Base-by-base conservation (phyloP, 2,113 vertebrate species). In the Oreochromis aureus region DNA sequence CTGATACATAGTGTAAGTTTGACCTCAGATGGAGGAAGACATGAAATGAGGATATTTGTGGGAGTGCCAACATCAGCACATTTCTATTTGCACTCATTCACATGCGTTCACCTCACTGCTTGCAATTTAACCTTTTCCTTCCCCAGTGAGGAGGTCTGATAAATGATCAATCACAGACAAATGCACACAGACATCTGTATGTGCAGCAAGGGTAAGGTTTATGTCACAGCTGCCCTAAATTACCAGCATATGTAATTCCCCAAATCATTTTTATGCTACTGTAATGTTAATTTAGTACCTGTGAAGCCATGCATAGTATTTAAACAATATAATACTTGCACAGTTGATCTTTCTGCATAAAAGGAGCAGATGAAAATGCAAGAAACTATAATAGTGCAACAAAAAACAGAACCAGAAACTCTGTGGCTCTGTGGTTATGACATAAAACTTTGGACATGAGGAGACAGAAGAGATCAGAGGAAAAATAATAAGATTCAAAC, bases 401-500 rank as follows among this genome's bases (percentile, higher is more conserved):
- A 58, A 22, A 36, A 71, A 30, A n/a, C 7, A 4, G 16, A 0
- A 63, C 30, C 59, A 63, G 56, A 82, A 71, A 54, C 61, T 48
- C 66, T 2, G 13, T 55, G 51, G 53, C 32, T 46, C 48, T 51
- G 80, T 63, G 11, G 66, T 53, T 19, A 55, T 56, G 53, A 82
- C 61, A 58, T 39, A 39, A 36, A 71, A 84, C 59, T 58, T 44
- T 48, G 84, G 82, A 55, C 73, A 80, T 80, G 8, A 71, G 78
- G 81, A 91, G 55, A 71, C 32, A 73, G 58, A 89, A n/a, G 69
- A 90, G 89, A 91, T 89, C 87, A 71, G 54, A 86, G 76, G 6
- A 53, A 86, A 71, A 90, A 91, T 88, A 84, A 87, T 87, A 56
- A 69, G 54, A 86, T 90, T 86, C 80, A 61, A 89, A 71, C 83